Percentiles rank a stretch among this genome's conserved stretches.
Conservation (phyloP, 2,113 vertebrate species). For the Rafetus swinhoei region DNA sequence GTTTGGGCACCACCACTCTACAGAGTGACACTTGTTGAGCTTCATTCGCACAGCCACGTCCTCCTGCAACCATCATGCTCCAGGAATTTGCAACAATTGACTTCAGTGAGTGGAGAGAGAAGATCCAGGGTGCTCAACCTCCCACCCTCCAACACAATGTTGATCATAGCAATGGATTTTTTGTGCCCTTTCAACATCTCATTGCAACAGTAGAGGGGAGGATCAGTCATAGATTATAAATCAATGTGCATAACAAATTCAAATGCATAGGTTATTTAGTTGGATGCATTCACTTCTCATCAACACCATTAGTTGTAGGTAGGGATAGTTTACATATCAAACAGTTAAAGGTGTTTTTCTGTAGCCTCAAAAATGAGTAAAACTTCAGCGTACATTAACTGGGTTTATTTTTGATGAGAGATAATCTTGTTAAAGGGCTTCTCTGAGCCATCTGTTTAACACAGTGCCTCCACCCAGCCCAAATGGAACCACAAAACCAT, state of each 20-base stretch:
- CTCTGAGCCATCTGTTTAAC: constrained; percentile 19
- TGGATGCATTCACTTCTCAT: fast-evolving
- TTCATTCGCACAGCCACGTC: neutral
- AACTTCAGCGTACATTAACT: neutral
- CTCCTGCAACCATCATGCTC: neutral
- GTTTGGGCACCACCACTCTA: too few relatives aligned
- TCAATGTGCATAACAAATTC: neutral
- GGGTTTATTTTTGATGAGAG: fast-evolving
- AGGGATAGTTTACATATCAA: fast-evolving
- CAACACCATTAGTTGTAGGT: neutral
- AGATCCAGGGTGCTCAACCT: neutral
- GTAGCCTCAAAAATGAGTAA: neutral
- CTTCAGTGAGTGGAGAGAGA: neutral
- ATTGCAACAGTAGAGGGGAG: neutral
- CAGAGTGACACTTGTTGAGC: neutral
- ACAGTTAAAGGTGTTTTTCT: neutral
- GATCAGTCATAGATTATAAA: neutral
- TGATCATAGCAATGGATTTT: neutral
- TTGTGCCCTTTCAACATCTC: neutral
- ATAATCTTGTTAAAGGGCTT: neutral
- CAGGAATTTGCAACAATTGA: neutral
- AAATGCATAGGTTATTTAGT: neutral
- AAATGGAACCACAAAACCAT: neutral
- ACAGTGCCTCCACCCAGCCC: neutral
- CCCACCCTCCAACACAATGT: neutral